Evolutionary conservation across 2,888 invertebrate species (phyloP).

Genomic region (Ephialtes manifestator): DNA sequence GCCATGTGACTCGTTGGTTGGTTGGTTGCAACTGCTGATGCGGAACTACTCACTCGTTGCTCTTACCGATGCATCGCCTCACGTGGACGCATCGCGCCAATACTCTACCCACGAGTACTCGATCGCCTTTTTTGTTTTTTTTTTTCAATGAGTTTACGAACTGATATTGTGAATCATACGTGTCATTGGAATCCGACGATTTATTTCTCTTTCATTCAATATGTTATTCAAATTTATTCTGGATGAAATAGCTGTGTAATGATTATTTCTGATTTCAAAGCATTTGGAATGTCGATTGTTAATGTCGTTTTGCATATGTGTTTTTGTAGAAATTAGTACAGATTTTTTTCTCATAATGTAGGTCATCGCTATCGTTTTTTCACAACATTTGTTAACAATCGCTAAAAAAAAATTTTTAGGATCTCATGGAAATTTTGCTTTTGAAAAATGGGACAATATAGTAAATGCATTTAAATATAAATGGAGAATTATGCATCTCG

Average conservation of each 20-base stretch:
- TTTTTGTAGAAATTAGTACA: too few relatives aligned
- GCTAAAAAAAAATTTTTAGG: too few relatives aligned
- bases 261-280: too few relatives aligned
- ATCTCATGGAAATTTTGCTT: too few relatives aligned
- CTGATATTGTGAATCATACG: constrained; percentile 20
- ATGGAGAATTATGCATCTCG: too few relatives aligned
- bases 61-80: constrained; percentile 31
- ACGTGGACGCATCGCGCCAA: constrained; percentile 25
- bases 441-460: too few relatives aligned
- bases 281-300: too few relatives aligned
- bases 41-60: constrained; percentile 27
- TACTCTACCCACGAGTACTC: not conserved
- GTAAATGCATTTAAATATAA: too few relatives aligned
- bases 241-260: not conserved
- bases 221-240: constrained; percentile 59
- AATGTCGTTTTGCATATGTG: too few relatives aligned
- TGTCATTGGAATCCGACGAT: constrained; percentile 63
- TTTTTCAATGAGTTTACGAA: constrained; percentile 11
- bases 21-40: constrained; percentile 41
- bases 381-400: too few relatives aligned
- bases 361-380: too few relatives aligned
- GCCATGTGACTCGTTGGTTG: constrained; percentile 73
- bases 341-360: too few relatives aligned
- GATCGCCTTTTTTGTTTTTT: constrained; percentile 11
- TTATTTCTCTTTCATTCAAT: constrained; percentile 61